These are phyloP conservation scores for Cyclophora punctaria DNA, from an alignment of 2,888 invertebrate species.

Conservation along the genomic window DNA sequence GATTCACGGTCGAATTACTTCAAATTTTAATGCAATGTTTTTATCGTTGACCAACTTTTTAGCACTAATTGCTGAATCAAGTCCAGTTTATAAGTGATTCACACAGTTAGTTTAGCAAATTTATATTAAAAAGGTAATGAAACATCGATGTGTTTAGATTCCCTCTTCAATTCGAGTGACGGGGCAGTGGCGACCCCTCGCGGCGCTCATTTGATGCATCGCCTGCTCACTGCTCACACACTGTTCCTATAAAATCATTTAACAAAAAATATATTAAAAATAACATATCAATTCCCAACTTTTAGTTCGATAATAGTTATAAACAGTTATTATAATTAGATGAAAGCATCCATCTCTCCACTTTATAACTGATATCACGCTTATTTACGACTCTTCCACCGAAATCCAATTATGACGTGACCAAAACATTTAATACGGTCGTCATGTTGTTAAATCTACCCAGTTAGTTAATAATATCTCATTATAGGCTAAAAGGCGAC, in stretches of 20 bases:
- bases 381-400: too few relatives aligned
- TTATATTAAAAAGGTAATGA: constrained; percentile 4
- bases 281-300: too few relatives aligned
- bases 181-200: constrained; percentile 55
- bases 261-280: too few relatives aligned
- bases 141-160: constrained; percentile 35
- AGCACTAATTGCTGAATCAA: too few relatives aligned
- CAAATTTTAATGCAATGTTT: constrained; percentile 1
- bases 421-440: constrained; percentile 10
- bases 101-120: neutral
- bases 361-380: neutral
- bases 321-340: neutral
- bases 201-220: constrained; percentile 67
- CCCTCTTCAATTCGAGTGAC: constrained; percentile 37
- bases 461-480: constrained; percentile 43
- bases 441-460: constrained; percentile 24
- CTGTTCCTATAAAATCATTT: neutral
- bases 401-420: constrained; percentile 4
- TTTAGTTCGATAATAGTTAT: neutral
- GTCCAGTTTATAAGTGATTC: neutral
- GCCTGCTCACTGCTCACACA: constrained; percentile 33
- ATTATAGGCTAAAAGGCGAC: constrained; percentile 51
- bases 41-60: too few relatives aligned
- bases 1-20: constrained; percentile 25
- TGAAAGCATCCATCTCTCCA: too few relatives aligned